These are phyloP conservation scores for Crematogaster levior DNA, from an alignment of 2,888 invertebrate genomes.

Conservation along the genomic window DNA sequence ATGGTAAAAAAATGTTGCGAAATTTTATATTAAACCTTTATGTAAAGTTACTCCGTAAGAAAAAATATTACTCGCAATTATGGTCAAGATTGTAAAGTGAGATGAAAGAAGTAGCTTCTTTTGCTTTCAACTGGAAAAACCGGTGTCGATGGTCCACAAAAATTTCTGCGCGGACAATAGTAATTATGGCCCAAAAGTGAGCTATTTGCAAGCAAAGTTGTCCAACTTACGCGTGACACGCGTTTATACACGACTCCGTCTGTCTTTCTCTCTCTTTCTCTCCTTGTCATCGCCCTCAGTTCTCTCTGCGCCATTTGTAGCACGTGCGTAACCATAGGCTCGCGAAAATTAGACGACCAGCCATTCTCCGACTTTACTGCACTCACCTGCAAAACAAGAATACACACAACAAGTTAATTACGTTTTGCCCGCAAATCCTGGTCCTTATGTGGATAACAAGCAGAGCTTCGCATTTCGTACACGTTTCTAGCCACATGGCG, in stretches of 20 bases:
- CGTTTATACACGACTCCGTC: neutral
- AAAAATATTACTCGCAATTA: neutral
- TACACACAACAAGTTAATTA: conserved; percentile 38
- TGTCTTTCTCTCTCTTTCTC: neutral
- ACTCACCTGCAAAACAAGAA: conserved; percentile 43
- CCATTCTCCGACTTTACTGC: conserved; percentile 29
- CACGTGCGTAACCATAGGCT: conserved; percentile 47
- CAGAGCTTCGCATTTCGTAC: conserved; percentile 9
- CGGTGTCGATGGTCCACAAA: conserved; percentile 18
- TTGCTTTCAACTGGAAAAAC: neutral
- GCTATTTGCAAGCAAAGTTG: conserved; percentile 39
- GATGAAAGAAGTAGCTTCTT: neutral
- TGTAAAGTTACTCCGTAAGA: neutral
- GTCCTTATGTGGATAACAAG: conserved; percentile 32
- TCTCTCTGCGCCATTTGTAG: conserved; percentile 24
- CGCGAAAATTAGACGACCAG: conserved; percentile 35
- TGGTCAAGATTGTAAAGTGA: neutral
- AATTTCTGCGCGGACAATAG: conserved; percentile 1
- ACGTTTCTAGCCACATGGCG: neutral
- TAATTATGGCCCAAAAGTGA: conserved; percentile 43
- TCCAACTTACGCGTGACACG: conserved; percentile 26
- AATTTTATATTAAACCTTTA: neutral
- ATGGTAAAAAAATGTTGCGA: neutral
- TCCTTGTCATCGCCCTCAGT: neutral
- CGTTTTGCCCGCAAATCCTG: conserved; percentile 31